Evolutionary conservation across 2,888 invertebrate genomes (phyloP), one percentile per base, ranked within the genome.

Genomic region (Aphodius sticticus): DNA sequence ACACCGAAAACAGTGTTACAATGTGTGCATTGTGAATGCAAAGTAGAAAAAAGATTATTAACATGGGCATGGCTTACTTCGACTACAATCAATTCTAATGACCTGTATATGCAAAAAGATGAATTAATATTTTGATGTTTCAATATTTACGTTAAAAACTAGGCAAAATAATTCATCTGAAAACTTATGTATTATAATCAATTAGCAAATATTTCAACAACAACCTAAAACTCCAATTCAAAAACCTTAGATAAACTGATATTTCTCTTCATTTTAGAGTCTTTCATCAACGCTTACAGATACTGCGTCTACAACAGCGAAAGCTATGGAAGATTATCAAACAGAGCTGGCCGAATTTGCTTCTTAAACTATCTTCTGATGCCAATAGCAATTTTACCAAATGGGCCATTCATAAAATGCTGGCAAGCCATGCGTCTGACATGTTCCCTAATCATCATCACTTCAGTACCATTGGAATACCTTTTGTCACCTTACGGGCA

Each of bases 341-440:
- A 79, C 7, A 81, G 81, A 69, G 78, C 85, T 15, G 85, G 86
- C 0, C 79, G 80, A 16, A 81, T 87, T 12, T 83, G 84, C 72
- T 84, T 84, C 76, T 26, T 85, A 1, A 84, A 84, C 77, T 85
- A 84, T 74, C 69, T 86, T 1, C 79, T 87, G 69, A 72, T 86
- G 77, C 88, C 87, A 0, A 78, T 85, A 9, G 83, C 85, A 15
- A 84, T 88, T 16, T 78, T 85, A 12, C 87, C 88, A 0, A 81
- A 85, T 77, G 86, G 87, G 14, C 72, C 80, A 5, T 85, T 86
- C 15, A 75, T 87, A 12, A 84, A 84, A 80, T 69, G 83, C 2
- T 88, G 87, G 87, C 74, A 82, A 14, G 70, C 79, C 0, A 12
- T 85, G 12, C 80, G 85, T 7, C 7, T 84, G 2, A 38, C 82